phyloP scores from a whole-genome alignment of 2,797 vertebrate genomes.

The Carapus acus region DNA sequence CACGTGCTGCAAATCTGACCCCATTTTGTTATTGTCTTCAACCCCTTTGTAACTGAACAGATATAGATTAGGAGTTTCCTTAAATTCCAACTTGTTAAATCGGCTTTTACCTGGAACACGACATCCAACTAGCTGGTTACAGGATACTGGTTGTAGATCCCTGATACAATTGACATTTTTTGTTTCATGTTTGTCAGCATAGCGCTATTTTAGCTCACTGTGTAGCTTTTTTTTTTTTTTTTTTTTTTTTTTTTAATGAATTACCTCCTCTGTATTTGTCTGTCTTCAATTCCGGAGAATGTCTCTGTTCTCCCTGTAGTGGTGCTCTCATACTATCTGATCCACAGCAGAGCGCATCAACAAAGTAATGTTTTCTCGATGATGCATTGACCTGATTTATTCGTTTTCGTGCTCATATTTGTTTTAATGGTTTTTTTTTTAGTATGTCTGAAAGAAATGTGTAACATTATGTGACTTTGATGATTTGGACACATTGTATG shows the following conservation, averaged over 20 bases:
- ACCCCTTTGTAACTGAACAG: too few relatives aligned
- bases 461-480: slow-evolving; percentile 42
- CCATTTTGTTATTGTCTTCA: too few relatives aligned
- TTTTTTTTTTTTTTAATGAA: neutral
- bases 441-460: slow-evolving; percentile 32
- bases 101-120: neutral
- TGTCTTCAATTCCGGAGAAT: slow-evolving; percentile 38
- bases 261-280: slow-evolving; percentile 28
- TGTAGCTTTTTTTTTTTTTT: neutral
- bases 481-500: slow-evolving; percentile 40
- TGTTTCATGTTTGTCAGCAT: too few relatives aligned
- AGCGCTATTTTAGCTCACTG: too few relatives aligned
- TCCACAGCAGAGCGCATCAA: slow-evolving; percentile 58
- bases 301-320: slow-evolving; percentile 19
- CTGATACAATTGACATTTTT: too few relatives aligned
- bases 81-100: neutral
- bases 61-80: too few relatives aligned
- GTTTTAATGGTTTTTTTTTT: slow-evolving; percentile 35
- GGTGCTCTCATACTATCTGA: slow-evolving; percentile 57
- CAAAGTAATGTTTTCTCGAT: slow-evolving; percentile 55
- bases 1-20: too few relatives aligned
- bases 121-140: neutral
- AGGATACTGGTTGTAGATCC: neutral
- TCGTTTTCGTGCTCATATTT: slow-evolving; percentile 20
- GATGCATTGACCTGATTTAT: slow-evolving; percentile 45